These are phyloP conservation scores for Odocoileus virginianus DNA, from an alignment of 2,113 vertebrate species.

Conservation along the genomic window DNA sequence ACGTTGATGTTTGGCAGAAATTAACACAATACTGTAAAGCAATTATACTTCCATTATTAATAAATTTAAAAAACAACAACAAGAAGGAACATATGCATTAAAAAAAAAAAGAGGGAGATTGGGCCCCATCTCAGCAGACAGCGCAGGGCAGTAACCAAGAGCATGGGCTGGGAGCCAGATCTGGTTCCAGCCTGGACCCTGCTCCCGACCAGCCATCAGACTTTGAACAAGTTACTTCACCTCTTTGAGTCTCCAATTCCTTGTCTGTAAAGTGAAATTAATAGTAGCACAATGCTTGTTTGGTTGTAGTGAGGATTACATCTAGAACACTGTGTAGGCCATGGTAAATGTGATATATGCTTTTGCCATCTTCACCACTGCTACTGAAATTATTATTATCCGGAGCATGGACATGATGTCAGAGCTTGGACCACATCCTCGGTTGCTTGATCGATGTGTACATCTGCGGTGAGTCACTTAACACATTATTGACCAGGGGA, in stretches of 20 bases:
- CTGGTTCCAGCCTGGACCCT: neutral
- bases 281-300: rapidly evolving
- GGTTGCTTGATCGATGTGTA: neutral
- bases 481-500: neutral
- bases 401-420: rapidly evolving
- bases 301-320: rapidly evolving
- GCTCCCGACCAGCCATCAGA: neutral
- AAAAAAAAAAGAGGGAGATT: neutral
- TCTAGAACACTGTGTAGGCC: neutral
- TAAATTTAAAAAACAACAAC: neutral
- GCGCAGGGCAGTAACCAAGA: neutral
- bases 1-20: neutral
- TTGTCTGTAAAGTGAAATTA: neutral
- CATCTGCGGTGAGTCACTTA: neutral
- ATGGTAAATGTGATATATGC: rapidly evolving
- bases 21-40: neutral
- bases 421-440: neutral
- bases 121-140: neutral
- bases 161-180: neutral
- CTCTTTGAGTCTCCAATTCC: neutral
- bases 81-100: neutral
- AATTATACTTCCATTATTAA: neutral
- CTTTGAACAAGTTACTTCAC: neutral
- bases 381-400: no score
- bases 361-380: neutral